Conservation (phyloP, 2,888 invertebrate genomes). For the Orgyia antiqua region DNA sequence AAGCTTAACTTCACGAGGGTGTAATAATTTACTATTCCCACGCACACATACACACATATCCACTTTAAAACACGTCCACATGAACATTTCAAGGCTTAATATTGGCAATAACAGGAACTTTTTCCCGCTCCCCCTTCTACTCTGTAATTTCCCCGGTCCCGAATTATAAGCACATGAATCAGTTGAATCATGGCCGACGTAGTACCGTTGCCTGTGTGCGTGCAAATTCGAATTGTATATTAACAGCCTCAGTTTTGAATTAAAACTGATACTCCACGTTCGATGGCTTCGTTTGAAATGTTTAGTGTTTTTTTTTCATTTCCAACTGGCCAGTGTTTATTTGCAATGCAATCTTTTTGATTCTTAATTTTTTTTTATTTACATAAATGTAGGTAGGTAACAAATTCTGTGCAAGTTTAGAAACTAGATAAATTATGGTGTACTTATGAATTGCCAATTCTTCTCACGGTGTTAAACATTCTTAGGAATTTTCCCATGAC, state of each 20-base stretch:
- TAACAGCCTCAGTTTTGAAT: constrained; percentile 23
- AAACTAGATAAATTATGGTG: no score
- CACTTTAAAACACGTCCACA: constrained; percentile 16
- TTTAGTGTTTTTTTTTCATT: constrained; percentile 2
- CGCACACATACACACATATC: constrained; percentile 13
- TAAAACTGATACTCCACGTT: constrained; percentile 15
- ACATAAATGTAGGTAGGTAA: no score
- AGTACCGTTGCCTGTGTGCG: constrained; percentile 14
- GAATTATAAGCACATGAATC: constrained; percentile 60
- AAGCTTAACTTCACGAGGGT: constrained; percentile 34
- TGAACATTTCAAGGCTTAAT: constrained; percentile 42
- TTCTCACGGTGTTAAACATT: no score
- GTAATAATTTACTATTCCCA: constrained; percentile 55
- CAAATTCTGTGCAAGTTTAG: no score
- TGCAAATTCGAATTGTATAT: constrained; percentile 20
- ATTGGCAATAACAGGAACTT: constrained; percentile 55
- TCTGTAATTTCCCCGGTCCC: constrained; percentile 46
- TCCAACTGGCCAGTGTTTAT: no score
- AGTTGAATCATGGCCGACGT: constrained; percentile 46
- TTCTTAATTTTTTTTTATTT: no score
- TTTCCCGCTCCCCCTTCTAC: constrained; percentile 24
- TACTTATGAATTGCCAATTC: no score
- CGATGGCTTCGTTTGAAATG: constrained; percentile 14
- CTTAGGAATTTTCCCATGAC: no score
- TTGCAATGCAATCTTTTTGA: no score